Evolutionary conservation across 2,888 invertebrate species (phyloP).

Genomic region (Eupeodes luniger): DNA sequence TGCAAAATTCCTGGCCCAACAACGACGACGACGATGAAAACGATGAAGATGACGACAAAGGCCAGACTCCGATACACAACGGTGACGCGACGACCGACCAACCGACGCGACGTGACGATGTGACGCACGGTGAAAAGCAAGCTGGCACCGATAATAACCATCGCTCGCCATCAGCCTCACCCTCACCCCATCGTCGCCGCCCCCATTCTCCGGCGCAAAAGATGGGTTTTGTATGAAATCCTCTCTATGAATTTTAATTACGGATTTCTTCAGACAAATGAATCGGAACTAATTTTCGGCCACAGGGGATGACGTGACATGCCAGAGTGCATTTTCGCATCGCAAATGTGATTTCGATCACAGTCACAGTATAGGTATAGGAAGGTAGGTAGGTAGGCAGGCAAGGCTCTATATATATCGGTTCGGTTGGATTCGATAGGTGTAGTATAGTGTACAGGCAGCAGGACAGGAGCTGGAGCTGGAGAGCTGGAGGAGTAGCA

Average conservation of each 20-base stretch:
- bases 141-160: slow-evolving; percentile 48
- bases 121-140: background rate
- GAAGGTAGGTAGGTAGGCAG: background rate
- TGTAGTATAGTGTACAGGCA: too few species aligned
- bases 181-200: too few species aligned
- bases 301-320: slow-evolving; percentile 40
- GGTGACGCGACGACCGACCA: background rate
- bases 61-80: background rate
- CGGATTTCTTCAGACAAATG: slow-evolving; percentile 73
- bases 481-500: too few species aligned
- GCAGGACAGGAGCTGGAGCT: background rate
- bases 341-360: slow-evolving; percentile 61
- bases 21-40: slow-evolving; percentile 13
- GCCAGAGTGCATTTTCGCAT: slow-evolving; percentile 30
- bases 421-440: background rate
- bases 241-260: slow-evolving; percentile 72
- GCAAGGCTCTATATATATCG: too few species aligned
- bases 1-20: slow-evolving; percentile 42
- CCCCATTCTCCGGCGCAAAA: background rate
- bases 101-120: background rate
- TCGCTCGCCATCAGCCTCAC: background rate
- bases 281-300: slow-evolving; percentile 73
- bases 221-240: slow-evolving; percentile 41
- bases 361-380: slow-evolving; percentile 11
- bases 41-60: slow-evolving; percentile 6